Conservation (phyloP, 2,113 vertebrate genomes). For the Onychostoma macrolepis region DNA sequence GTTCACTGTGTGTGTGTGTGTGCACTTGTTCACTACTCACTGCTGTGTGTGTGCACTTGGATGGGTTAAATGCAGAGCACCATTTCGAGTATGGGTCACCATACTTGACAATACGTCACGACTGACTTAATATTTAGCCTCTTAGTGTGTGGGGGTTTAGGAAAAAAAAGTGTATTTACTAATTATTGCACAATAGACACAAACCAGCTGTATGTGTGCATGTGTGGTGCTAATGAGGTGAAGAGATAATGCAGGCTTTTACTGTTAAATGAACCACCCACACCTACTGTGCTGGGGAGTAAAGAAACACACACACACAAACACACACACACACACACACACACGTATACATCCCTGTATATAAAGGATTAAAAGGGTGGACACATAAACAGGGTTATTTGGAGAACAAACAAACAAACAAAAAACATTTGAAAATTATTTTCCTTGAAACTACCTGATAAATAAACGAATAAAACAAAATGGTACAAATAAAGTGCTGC, state of each 20-base stretch:
- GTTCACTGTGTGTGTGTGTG: too few species aligned
- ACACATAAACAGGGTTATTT: too few species aligned
- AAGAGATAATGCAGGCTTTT: slow-evolving; percentile 32
- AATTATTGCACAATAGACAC: slow-evolving; percentile 13
- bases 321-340: neutral
- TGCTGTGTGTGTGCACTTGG: too few species aligned
- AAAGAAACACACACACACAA: neutral
- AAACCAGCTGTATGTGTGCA: slow-evolving; percentile 14
- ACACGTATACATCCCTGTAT: neutral
- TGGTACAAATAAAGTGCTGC: too few species aligned
- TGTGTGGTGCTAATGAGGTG: slow-evolving; percentile 45
- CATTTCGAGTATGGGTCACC: too few species aligned
- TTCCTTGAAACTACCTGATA: too few species aligned
- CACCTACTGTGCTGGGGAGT: neutral
- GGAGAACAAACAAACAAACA: too few species aligned
- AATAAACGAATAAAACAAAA: too few species aligned
- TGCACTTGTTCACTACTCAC: too few species aligned
- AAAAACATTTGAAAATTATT: too few species aligned
- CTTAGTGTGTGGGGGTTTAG: slow-evolving; percentile 28
- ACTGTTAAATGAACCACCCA: slow-evolving; percentile 16
- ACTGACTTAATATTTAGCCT: slow-evolving; percentile 13
- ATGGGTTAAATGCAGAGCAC: too few species aligned
- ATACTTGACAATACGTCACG: too few species aligned
- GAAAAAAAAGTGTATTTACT: slow-evolving; percentile 31
- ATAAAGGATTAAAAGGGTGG: slow-evolving; percentile 3